Conservation (phyloP, 1,140 invertebrate genomes). For the Drosophila kanapiae region DNA sequence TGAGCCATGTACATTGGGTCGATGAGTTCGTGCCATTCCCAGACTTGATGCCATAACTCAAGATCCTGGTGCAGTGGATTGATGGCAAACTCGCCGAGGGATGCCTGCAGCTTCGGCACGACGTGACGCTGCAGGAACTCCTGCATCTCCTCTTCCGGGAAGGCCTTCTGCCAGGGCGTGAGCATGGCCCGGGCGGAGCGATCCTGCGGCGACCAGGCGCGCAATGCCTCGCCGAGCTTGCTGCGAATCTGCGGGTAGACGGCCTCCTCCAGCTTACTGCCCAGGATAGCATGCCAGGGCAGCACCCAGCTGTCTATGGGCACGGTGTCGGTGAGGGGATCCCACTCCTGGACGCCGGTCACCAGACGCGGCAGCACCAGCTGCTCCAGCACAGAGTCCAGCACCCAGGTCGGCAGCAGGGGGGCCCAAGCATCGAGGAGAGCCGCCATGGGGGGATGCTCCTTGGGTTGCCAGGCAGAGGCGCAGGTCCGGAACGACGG, state of each 20-base stretch:
- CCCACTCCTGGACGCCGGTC: constrained; percentile 95
- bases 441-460: constrained; percentile 91
- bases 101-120: constrained; percentile 94
- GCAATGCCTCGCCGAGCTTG: constrained; percentile 94
- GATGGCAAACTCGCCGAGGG: constrained; percentile 91
- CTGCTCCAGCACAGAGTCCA: constrained; percentile 93
- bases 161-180: constrained; percentile 95
- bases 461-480: constrained; percentile 90
- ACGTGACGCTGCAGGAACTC: constrained; percentile 96
- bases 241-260: constrained; percentile 97
- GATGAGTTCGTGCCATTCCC: constrained; percentile 94
- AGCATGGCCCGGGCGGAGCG: constrained; percentile 96
- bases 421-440: constrained; percentile 93
- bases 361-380: constrained; percentile 92
- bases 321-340: constrained; percentile 96
- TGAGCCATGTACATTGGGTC: constrained; percentile 89
- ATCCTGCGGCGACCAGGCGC: constrained; percentile 97
- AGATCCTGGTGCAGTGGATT: constrained; percentile 94
- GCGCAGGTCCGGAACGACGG: constrained; percentile 87
- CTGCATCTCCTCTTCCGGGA: constrained; percentile 92
- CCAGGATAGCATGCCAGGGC: constrained; percentile 91
- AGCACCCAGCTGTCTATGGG: constrained; percentile 98
- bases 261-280: constrained; percentile 89
- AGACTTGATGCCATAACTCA: constrained; percentile 93
- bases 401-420: constrained; percentile 93